Base-by-base conservation (phyloP, 2,797 vertebrate genomes). In the Artibeus jamaicensis region DNA sequence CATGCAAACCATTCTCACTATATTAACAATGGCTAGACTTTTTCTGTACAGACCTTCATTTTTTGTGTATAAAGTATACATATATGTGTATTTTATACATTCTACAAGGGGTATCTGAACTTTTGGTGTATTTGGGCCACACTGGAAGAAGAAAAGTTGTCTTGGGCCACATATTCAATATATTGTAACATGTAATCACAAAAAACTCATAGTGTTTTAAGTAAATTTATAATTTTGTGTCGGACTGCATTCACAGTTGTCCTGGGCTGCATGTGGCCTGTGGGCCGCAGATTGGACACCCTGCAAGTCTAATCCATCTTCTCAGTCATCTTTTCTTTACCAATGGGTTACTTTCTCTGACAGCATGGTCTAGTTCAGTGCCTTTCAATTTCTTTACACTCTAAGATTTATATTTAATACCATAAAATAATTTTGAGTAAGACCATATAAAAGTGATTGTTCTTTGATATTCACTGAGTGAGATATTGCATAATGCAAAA, bases 361-460 rank as follows among this genome's bases (percentile, higher is more conserved):
- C 10, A n/a, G 2, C 48, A 5, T 29, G 22, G 44, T 2, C 10
- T 78, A 70, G 5, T 42, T 94, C 32, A 88, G 32, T 48, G 14
- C 4, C 78, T 94, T 91, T 55, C 37, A 86, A 62, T 65, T 67
- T 44, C 1, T 55, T 73, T 70, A 76, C 8, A 57, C 16, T 59
- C 39, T 26, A 42, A 84, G 6, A 59, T 15, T 82, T 22, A 15
- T 88, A 9, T 67, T 78, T 59, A 82, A 11, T 42, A 88, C 18
- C 39, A 86, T 37, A 91, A 88, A 78, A 65, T 96, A 86, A 44
- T 26, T 92, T 96, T 86, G 14, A 11, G 2, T 92, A 10, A 44
- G 6, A 50, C 67, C 11, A 19, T 84, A 34, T 39, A 34, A 87
- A 62, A 65, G 24, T n/a, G 50, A 59, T 42, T 81, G 0, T 46